Percentiles rank a stretch among this genome's conserved stretches.
Evolutionary conservation across 2,888 invertebrate species (phyloP).

Genomic region (Aromia moschata): DNA sequence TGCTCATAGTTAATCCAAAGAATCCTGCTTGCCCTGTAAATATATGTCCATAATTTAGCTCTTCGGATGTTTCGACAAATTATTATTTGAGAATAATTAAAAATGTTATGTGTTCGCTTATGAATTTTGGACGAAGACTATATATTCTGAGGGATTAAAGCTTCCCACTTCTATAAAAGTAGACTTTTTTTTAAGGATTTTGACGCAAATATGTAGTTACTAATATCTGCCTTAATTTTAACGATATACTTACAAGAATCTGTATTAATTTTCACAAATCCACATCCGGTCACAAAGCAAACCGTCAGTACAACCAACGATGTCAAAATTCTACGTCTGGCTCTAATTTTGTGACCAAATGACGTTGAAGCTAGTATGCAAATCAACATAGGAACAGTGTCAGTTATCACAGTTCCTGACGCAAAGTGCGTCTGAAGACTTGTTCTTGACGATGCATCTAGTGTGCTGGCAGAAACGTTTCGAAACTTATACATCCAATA

Average conservation of each 20-base stretch:
- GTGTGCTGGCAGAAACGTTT: not conserved
- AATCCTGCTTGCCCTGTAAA: conserved; percentile 21
- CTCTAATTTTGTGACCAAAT: conserved; percentile 19
- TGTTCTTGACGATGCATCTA: conserved; percentile 3
- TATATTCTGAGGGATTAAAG: too few relatives aligned
- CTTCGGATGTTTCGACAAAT: too few relatives aligned
- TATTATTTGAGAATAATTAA: too few relatives aligned
- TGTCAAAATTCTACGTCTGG: conserved; percentile 4
- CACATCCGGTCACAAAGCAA: not conserved
- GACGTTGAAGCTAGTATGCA: conserved; percentile 18
- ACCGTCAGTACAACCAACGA: not conserved
- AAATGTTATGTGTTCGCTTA: too few relatives aligned
- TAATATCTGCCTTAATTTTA: too few relatives aligned
- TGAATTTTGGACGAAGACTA: too few relatives aligned
- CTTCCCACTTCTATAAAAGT: too few relatives aligned
- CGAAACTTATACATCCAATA: conserved; percentile 32
- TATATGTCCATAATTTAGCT: too few relatives aligned
- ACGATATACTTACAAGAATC: conserved; percentile 25
- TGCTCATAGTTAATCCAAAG: conserved; percentile 2
- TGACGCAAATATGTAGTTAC: too few relatives aligned
- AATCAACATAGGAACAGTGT: conserved; percentile 9
- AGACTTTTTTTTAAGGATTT: too few relatives aligned
- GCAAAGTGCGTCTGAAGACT: conserved; percentile 27
- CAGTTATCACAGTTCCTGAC: conserved; percentile 10
- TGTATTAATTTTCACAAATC: conserved; percentile 21